Evolutionary conservation across 2,888 invertebrate genomes (phyloP).

Genomic region (Megastigmus dorsalis): DNA sequence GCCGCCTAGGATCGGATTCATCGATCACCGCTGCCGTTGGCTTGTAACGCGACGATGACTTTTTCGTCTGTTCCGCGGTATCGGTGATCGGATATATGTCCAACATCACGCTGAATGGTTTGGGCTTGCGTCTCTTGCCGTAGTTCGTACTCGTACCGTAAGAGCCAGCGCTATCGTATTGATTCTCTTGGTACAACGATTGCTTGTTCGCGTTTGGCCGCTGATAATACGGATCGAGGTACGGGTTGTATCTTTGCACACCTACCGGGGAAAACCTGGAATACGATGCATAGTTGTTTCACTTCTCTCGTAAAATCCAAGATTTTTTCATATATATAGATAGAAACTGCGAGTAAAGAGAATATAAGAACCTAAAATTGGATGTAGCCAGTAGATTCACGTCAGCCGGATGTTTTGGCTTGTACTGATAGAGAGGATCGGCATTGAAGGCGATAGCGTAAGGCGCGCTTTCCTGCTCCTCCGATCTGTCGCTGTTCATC

Average conservation of each 20-base stretch:
- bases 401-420: conserved; percentile 84
- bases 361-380: conserved; percentile 72
- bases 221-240: conserved; percentile 63
- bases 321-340: no score
- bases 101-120: conserved; percentile 81
- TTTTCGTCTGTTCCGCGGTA: conserved; percentile 62
- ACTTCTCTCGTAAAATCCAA: neutral
- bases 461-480: conserved; percentile 62
- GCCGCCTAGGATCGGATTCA: conserved; percentile 64
- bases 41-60: conserved; percentile 46
- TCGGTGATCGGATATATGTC: conserved; percentile 79
- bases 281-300: neutral
- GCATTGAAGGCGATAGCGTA: conserved; percentile 68
- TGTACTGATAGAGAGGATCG: conserved; percentile 83
- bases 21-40: conserved; percentile 49
- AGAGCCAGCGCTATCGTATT: conserved; percentile 59
- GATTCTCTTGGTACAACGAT: conserved; percentile 56
- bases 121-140: conserved; percentile 65
- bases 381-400: conserved; percentile 82
- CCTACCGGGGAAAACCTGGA: conserved; percentile 69
- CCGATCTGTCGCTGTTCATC: conserved; percentile 63
- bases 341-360: no score
- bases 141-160: conserved; percentile 55
- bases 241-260: conserved; percentile 66
- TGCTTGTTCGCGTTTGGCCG: conserved; percentile 60